Evolutionary conservation across 2,888 invertebrate genomes (phyloP).

Genomic region (Dendrolimus pini): DNA sequence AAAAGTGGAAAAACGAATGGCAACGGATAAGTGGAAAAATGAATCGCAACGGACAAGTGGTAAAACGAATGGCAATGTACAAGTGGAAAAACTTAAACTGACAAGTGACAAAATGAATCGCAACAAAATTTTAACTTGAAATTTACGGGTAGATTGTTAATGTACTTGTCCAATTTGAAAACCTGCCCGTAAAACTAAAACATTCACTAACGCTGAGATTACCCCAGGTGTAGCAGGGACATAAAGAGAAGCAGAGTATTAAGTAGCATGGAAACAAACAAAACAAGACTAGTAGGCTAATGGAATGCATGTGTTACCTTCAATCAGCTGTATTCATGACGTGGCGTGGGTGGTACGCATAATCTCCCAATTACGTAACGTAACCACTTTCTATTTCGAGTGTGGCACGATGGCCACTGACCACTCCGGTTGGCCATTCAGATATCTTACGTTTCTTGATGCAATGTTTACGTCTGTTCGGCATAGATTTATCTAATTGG

Average conservation of each 20-base stretch:
- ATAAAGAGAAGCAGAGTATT: neutral
- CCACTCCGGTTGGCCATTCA: neutral
- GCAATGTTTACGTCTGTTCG: neutral
- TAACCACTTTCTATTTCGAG: conserved; percentile 37
- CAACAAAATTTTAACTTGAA: too few species aligned
- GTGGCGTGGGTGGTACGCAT: conserved; percentile 28
- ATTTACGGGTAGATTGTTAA: too few species aligned
- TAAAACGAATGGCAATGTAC: too few species aligned
- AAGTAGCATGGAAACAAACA: neutral
- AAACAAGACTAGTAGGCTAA: conserved; percentile 15
- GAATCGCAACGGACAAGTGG: too few species aligned
- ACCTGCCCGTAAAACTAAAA: too few species aligned
- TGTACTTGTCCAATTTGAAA: too few species aligned
- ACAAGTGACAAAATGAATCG: too few species aligned
- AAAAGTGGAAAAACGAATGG: too few species aligned
- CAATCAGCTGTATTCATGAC: conserved; percentile 9
- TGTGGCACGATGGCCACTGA: neutral
- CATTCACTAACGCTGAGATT: too few species aligned
- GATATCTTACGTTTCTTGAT: conserved; percentile 1
- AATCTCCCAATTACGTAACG: conserved; percentile 33
- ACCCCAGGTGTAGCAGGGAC: too few species aligned
- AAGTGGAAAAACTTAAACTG: too few species aligned
- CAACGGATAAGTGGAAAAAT: too few species aligned
- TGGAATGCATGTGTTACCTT: conserved; percentile 14
- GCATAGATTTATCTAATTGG: neutral